A percentile compares a stretch with the other conserved stretches of the same genome.
Evolutionary conservation across 2,797 vertebrate species (phyloP).

Genomic region (Chelidonichthys spinosus): DNA sequence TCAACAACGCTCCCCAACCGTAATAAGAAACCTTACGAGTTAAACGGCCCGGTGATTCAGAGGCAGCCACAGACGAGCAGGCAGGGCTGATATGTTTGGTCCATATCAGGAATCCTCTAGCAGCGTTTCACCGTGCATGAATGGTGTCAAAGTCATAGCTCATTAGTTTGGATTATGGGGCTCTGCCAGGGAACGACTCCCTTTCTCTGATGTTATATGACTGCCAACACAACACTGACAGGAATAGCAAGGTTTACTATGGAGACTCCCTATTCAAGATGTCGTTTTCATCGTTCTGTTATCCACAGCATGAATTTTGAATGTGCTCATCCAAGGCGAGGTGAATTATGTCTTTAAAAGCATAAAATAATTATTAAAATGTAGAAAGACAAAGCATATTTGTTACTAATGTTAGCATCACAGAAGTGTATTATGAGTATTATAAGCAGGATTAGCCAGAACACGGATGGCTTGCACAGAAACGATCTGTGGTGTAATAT

Average conservation of each 20-base stretch:
- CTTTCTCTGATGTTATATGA: conserved; percentile 46
- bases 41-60: conserved; percentile 34
- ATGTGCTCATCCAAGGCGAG: conserved; percentile 9
- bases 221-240: conserved; percentile 38
- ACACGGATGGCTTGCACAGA: conserved; percentile 42
- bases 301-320: conserved; percentile 2
- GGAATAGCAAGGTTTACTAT: conserved; percentile 22
- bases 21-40: conserved; percentile 26
- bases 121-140: conserved; percentile 44
- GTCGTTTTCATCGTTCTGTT: conserved; percentile 25
- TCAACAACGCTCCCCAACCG: conserved; percentile 4
- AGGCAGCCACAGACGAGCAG: conserved; percentile 48
- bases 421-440: conserved; percentile 21
- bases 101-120: conserved; percentile 49
- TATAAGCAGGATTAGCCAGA: conserved; percentile 29
- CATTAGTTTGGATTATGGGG: conserved; percentile 65
- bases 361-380: conserved; percentile 13
- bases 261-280: conserved; percentile 5
- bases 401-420: conserved; percentile 7
- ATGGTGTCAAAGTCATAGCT: conserved; percentile 60
- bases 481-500: conserved; percentile 23
- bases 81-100: conserved; percentile 56
- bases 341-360: conserved; percentile 4
- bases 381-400: not conserved
- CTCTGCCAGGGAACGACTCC: conserved; percentile 40